These are phyloP conservation scores for Zophobas morio DNA, from an alignment of 1,140 invertebrate genomes.

Conservation along the genomic window DNA sequence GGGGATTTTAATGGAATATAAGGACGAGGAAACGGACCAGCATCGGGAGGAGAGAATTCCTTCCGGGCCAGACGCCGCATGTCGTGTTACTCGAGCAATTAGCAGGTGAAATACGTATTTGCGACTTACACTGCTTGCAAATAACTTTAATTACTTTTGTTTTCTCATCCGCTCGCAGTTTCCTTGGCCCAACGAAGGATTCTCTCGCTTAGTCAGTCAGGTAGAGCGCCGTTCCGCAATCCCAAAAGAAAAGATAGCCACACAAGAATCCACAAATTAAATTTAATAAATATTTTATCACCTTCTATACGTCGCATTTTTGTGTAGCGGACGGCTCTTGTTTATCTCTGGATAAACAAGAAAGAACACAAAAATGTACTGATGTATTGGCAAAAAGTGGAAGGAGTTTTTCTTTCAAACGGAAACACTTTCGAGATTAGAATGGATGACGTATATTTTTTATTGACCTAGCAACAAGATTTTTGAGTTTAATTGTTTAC, in stretches of 20 bases:
- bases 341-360: too few relatives aligned
- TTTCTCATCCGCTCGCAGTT: conserved; percentile 19
- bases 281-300: too few relatives aligned
- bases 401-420: too few relatives aligned
- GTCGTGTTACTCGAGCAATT: conserved; percentile 43
- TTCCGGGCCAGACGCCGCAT: conserved; percentile 28
- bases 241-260: neutral
- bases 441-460: too few relatives aligned
- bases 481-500: too few relatives aligned
- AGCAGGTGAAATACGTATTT: conserved; percentile 50
- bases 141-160: conserved; percentile 50
- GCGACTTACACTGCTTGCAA: conserved; percentile 44
- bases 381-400: too few relatives aligned
- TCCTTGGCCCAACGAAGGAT: neutral
- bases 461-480: too few relatives aligned
- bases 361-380: too few relatives aligned
- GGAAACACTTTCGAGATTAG: too few relatives aligned
- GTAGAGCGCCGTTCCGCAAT: neutral
- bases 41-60: conserved; percentile 34
- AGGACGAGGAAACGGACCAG: conserved; percentile 34
- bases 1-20: conserved; percentile 48
- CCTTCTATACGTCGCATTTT: neutral
- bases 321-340: neutral
- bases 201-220: neutral
- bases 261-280: too few relatives aligned